phyloP scores from a whole-genome alignment of 2,797 vertebrate genomes.

The Brachymystax lenok region DNA sequence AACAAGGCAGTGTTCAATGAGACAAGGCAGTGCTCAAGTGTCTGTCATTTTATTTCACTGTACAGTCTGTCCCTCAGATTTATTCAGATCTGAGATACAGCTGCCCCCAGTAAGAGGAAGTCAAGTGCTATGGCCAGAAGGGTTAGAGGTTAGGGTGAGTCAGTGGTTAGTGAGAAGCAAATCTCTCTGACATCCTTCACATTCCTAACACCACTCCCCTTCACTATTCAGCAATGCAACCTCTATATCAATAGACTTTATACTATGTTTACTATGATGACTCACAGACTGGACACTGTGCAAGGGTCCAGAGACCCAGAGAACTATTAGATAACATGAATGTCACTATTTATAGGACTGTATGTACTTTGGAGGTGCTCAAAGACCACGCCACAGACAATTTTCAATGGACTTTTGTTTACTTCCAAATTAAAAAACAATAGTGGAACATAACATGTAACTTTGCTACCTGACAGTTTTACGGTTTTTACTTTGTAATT shows the following conservation, averaged over 20 bases:
- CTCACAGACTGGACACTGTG: neutral
- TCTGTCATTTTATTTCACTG: neutral
- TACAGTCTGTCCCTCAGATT: neutral
- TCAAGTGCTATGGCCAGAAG: neutral
- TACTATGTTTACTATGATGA: neutral
- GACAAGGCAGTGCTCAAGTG: neutral
- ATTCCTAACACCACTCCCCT: neutral
- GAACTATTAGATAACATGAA: neutral
- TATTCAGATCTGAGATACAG: neutral
- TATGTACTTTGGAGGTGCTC: neutral
- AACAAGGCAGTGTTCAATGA: too few relatives aligned
- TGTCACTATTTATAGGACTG: neutral
- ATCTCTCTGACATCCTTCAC: neutral
- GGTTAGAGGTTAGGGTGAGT: neutral
- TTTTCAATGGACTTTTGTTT: too few relatives aligned
- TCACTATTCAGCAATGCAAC: neutral
- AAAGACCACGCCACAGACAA: neutral
- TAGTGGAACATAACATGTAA: conserved; percentile 25
- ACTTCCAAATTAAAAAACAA: neutral
- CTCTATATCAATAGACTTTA: neutral
- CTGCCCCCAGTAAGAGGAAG: neutral
- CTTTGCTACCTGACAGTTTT: too few relatives aligned
- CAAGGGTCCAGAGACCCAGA: neutral
- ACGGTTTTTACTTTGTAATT: too few relatives aligned
- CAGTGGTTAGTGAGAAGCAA: neutral